phyloP scores from a whole-genome alignment of 92 coral and sea anemone species.

The Epizoanthus illoricatus region DNA sequence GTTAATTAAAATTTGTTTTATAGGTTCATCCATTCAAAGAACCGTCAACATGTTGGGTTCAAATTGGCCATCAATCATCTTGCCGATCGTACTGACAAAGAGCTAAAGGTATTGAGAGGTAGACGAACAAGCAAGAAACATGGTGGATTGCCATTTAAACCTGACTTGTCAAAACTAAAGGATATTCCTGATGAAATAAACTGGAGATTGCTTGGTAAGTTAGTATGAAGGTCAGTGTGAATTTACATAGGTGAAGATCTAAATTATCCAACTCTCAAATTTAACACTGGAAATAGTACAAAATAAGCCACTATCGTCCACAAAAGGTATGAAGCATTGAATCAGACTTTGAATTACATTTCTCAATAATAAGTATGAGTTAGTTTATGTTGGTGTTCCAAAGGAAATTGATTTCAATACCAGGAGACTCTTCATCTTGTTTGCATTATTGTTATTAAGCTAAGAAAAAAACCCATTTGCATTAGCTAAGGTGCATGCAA shows the following conservation, averaged over 20 bases:
- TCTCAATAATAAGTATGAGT: too few species aligned
- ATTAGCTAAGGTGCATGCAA: too few species aligned
- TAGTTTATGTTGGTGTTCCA: too few species aligned
- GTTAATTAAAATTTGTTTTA: background rate
- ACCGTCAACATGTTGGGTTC: slow-evolving; percentile 88
- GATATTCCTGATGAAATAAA: slow-evolving; percentile 78
- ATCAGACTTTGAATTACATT: too few species aligned
- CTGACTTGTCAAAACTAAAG: slow-evolving; percentile 68
- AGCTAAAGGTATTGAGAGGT: slow-evolving; percentile 77
- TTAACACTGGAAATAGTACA: background rate
- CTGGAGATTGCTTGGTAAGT: slow-evolving; percentile 80
- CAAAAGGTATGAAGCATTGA: too few species aligned
- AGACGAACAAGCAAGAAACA: slow-evolving; percentile 73
- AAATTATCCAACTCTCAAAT: too few species aligned
- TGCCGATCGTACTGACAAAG: slow-evolving; percentile 78
- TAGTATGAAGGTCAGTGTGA: background rate
- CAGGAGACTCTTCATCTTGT: too few species aligned
- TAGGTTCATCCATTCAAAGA: slow-evolving; percentile 90
- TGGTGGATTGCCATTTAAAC: slow-evolving; percentile 85
- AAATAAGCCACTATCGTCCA: too few species aligned
- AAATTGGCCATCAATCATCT: slow-evolving; percentile 83
- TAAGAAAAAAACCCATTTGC: too few species aligned
- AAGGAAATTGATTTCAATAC: too few species aligned
- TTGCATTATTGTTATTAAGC: too few species aligned
- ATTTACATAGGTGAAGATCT: background rate